These are phyloP conservation scores for Myotis planiceps DNA, from an alignment of 2,797 vertebrate species.

Conservation along the genomic window DNA sequence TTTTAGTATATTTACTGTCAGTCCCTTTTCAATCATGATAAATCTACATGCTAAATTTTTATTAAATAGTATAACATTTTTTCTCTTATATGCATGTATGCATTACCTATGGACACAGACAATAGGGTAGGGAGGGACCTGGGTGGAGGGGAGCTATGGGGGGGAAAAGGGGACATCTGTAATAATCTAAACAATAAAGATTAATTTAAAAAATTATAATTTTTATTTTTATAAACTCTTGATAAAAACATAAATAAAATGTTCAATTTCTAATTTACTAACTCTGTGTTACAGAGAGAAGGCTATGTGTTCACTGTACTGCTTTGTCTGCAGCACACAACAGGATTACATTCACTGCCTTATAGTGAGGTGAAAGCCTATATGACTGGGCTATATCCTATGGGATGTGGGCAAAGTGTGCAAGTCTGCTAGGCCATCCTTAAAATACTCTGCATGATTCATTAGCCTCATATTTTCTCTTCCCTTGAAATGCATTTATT, in stretches of 20 bases:
- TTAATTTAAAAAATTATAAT: background rate
- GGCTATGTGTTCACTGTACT: background rate
- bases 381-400: background rate
- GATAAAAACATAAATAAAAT: background rate
- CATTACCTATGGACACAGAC: no score
- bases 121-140: no score
- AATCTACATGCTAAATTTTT: background rate
- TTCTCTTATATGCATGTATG: no score
- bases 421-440: background rate
- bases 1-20: constrained; percentile 19
- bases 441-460: background rate
- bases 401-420: background rate
- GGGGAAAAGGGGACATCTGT: no score
- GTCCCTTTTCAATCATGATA: background rate
- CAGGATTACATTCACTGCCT: background rate
- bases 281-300: background rate
- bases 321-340: background rate
- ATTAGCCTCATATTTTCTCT: background rate
- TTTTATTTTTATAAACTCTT: constrained; percentile 15
- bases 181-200: background rate
- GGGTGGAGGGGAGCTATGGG: no score
- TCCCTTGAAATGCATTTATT: background rate
- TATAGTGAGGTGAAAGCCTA: background rate
- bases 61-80: background rate
- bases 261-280: background rate